phyloP scores from a whole-genome alignment of 2,113 vertebrate species.

The Leiothrix lutea region DNA sequence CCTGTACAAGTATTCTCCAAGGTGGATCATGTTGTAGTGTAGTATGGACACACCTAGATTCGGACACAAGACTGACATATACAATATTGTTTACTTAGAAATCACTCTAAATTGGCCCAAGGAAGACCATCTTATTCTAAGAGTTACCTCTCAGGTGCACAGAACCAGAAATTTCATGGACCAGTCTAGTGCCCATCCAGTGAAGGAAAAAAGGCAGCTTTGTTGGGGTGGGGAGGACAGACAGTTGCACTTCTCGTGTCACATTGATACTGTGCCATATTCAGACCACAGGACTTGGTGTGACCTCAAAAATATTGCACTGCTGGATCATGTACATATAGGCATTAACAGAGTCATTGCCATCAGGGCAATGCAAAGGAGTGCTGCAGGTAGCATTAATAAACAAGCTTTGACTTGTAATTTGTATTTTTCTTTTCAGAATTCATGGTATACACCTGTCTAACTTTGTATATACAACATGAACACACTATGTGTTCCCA shows the following conservation, averaged over 20 bases:
- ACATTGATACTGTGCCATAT: neutral
- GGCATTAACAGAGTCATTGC: neutral
- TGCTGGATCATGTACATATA: neutral
- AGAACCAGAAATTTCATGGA: neutral
- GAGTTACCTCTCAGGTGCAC: neutral
- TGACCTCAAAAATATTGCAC: neutral
- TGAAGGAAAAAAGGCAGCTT: neutral
- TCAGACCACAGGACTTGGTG: neutral
- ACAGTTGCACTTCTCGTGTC: neutral
- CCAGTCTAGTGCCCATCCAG: neutral
- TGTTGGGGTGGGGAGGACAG: neutral
- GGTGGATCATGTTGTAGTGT: neutral
- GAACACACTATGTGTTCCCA: neutral
- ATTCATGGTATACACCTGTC: rapidly evolving
- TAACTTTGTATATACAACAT: neutral
- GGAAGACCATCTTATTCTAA: neutral
- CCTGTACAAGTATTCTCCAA: neutral
- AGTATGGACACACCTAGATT: neutral
- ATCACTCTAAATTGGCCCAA: neutral
- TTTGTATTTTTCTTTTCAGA: neutral
- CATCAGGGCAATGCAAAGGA: neutral
- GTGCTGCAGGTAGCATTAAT: neutral
- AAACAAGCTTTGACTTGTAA: neutral
- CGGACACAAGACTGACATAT: rapidly evolving
- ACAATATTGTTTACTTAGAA: neutral